phyloP scores from a whole-genome alignment of 2,888 invertebrate genomes.

The Allygus modestus region DNA sequence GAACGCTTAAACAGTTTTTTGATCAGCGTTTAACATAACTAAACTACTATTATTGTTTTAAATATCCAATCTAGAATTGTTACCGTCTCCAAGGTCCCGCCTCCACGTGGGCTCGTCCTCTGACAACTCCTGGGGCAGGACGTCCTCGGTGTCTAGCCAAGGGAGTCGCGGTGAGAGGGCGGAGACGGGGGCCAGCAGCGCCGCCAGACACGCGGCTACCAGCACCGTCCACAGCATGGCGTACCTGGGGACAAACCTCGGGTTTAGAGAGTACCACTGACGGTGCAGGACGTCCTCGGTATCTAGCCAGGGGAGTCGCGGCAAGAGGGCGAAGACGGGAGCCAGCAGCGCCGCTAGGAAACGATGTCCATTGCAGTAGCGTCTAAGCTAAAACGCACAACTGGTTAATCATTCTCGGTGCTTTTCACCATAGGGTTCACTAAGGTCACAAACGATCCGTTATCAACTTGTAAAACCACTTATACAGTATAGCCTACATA shows the following conservation, averaged over 20 bases:
- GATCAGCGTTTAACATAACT: too few species aligned
- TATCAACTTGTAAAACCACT: too few species aligned
- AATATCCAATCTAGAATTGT: neutral
- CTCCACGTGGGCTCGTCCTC: constrained; percentile 40
- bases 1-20: too few species aligned
- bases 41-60: too few species aligned
- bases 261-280: neutral
- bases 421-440: too few species aligned
- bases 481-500: too few species aligned
- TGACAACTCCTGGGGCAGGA: constrained; percentile 13
- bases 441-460: too few species aligned
- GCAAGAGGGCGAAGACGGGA: neutral
- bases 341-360: neutral
- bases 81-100: constrained; percentile 42
- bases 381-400: too few species aligned
- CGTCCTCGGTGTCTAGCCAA: constrained; percentile 37
- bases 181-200: constrained; percentile 12
- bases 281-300: neutral
- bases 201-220: neutral
- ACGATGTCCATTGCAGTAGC: too few species aligned
- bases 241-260: neutral
- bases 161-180: constrained; percentile 27
- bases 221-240: constrained; percentile 53
- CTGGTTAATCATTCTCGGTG: too few species aligned
- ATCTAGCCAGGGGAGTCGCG: constrained; percentile 22